Conservation (phyloP, 1,140 invertebrate species). For the Drosophila santomea region DNA sequence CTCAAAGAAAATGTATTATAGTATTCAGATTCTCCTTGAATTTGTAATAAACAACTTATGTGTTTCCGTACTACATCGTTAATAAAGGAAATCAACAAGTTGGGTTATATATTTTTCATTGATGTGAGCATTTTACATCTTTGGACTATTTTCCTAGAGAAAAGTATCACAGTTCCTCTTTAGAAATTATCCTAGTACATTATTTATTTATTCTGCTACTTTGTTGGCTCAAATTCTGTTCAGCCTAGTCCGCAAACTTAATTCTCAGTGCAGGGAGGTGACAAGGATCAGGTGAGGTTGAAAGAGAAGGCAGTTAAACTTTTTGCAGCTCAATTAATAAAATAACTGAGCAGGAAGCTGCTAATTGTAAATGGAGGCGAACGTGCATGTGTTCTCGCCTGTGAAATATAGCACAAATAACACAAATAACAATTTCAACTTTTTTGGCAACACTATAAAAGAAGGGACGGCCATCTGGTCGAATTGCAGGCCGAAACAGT, state of each 20-base stretch:
- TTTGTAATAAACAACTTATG: neutral
- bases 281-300: constrained; percentile 36
- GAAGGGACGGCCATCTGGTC: constrained; percentile 27
- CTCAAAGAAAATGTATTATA: neutral
- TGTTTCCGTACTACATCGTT: too few relatives aligned
- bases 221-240: neutral
- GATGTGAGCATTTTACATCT: too few relatives aligned
- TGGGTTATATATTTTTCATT: too few relatives aligned
- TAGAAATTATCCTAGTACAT: too few relatives aligned
- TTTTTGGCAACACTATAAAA: constrained; percentile 27
- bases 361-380: constrained; percentile 68
- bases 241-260: neutral
- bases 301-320: constrained; percentile 53
- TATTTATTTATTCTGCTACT: too few relatives aligned
- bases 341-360: constrained; percentile 78
- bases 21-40: too few relatives aligned
- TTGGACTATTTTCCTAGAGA: too few relatives aligned
- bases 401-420: constrained; percentile 34
- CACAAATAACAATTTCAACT: constrained; percentile 38
- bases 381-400: constrained; percentile 41
- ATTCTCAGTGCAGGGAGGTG: constrained; percentile 2
- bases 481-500: constrained; percentile 56
- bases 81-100: too few relatives aligned
- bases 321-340: constrained; percentile 80
- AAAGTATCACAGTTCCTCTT: too few relatives aligned